Evolutionary conservation across 2,888 invertebrate species (phyloP), one percentile per base, ranked within the genome.

Genomic region (Ochlodes sylvanus): DNA sequence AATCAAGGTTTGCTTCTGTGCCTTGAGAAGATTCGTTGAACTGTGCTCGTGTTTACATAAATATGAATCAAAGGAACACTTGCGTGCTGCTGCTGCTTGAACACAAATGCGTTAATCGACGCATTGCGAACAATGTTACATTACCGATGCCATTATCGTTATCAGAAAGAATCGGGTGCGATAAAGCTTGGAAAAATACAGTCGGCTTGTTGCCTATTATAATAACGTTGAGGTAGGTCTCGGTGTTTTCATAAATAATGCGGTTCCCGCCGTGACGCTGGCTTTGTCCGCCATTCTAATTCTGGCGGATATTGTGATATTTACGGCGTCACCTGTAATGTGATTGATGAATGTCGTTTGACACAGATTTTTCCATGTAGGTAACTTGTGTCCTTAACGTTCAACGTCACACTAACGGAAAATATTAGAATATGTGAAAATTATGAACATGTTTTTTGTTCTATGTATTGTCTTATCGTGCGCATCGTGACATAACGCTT

Each of bases 171-270:
- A 34, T 27, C 50, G 42, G 63, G 72, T 72, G 72, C 65, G 85
- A 85, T 86, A 85, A 81, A 74, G 79, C 75, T 77, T 78, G 88
- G 87, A 87, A 88, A 86, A 84, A 74, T 81, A 84, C 84, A 61
- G 70, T 63, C 75, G 69, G 70, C 69, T 75, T 77, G 73, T 50
- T 71, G 73, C 75, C 70, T 72, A 69, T 70, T 72, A 76, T 73
- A 70, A 69, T 69, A 57, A 68, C 76, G 82, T 90, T 90, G 88
- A 77, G 88, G 86, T 79, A 88, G 90, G 88, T 89, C 85, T 76
- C 76, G 73, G 73, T 42, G 65, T 63, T 73, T 68, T 72, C 69
- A 74, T 74, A 75, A 74, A 75, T 71, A 72, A 73, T 70, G 71
- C 71, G 69, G 38, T n/a, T n/a, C n/a, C 10, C 62, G 69, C 58